phyloP scores from a whole-genome alignment of 53 echinoderm and acorn worm genomes.

The Actinopyga echinites region DNA sequence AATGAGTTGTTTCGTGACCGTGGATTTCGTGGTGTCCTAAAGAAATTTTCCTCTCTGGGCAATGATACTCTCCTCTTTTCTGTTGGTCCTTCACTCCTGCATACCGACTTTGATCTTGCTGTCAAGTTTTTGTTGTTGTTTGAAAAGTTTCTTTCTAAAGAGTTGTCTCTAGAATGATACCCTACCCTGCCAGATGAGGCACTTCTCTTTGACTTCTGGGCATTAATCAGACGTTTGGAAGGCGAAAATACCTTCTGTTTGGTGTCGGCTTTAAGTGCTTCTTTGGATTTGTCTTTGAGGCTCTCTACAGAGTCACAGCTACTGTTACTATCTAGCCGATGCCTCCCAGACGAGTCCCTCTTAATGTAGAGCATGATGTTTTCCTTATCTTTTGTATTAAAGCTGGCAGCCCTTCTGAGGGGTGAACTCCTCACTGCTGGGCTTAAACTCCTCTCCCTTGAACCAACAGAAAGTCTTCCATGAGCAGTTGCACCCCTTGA shows the following conservation, averaged over 20 bases:
- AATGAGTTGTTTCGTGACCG: slow-evolving; percentile 27
- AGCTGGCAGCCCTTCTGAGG: slow-evolving; percentile 26
- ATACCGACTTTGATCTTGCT: slow-evolving; percentile 48
- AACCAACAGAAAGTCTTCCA: not conserved
- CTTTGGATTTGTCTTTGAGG: not conserved
- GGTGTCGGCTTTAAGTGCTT: not conserved
- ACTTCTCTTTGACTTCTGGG: slow-evolving; percentile 35
- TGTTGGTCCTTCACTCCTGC: slow-evolving; percentile 29
- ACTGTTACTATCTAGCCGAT: slow-evolving; percentile 82
- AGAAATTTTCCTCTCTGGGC: slow-evolving; percentile 11
- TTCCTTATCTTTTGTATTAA: slow-evolving; percentile 39
- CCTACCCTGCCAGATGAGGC: slow-evolving; percentile 35
- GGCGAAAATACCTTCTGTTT: slow-evolving; percentile 26
- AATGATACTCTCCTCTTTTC: not conserved
- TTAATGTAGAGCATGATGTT: slow-evolving; percentile 65
- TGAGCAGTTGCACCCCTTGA: not conserved
- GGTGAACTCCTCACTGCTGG: slow-evolving; percentile 22
- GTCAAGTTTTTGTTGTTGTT: slow-evolving; percentile 4
- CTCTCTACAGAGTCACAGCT: slow-evolving; percentile 83
- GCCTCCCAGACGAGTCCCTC: slow-evolving; percentile 77
- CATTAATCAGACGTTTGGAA: slow-evolving; percentile 3
- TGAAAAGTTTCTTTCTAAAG: slow-evolving; percentile 42
- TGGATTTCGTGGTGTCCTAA: slow-evolving; percentile 48
- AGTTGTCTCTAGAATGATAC: slow-evolving; percentile 43
- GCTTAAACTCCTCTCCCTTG: slow-evolving; percentile 22